Base-by-base conservation (phyloP, 2,797 vertebrate genomes). In the Channallabes apus region DNA sequence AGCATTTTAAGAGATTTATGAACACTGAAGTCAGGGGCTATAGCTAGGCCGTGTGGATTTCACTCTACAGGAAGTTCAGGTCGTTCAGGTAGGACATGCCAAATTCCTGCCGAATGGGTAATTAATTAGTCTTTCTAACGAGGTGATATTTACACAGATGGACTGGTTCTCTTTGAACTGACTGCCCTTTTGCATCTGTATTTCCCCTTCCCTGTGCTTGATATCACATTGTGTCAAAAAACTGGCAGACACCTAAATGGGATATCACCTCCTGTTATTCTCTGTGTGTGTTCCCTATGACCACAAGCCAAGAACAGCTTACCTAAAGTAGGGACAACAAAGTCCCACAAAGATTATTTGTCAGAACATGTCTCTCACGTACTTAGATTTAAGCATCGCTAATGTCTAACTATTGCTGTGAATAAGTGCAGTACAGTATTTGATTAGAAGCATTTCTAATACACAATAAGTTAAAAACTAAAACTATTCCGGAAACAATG, bases 71-170 rank as follows among this genome's bases (percentile, higher is more conserved):
- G 84, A 61, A 81, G 64, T 82, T 88, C 82, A 82, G 56, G 72
- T 86, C 78, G n/a, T 82, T 59, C 51, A 76, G 75, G 83, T 77
- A 81, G 87, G 77, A 24, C 29, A 72, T 85, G 84, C 90, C 86
- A 89, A 89, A 90, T 65, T 84, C 86, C 90, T 91, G 83, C 82
- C 85, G n/a, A 58, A 83, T 88, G 87, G 90, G 61, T 80, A 94
- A 92, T 95, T 93, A 94, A 93, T 89, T 90, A 90, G 88, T 91
- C 90, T 88, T 72, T 82, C 79, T 92, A 91, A 92, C 56, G 77
- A 92, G 91, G 87, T 89, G 82, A 77, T 96, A 93, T 96, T 95
- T 95, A 88, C 76, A 94, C 93, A 93, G 94, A 93, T 93, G 94
- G 91, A 90, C 84, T 32, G 87, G 88, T 88, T 91, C 88, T 90